Evolutionary conservation across 2,797 vertebrate species (phyloP).

Genomic region (Myotis vivesi): DNA sequence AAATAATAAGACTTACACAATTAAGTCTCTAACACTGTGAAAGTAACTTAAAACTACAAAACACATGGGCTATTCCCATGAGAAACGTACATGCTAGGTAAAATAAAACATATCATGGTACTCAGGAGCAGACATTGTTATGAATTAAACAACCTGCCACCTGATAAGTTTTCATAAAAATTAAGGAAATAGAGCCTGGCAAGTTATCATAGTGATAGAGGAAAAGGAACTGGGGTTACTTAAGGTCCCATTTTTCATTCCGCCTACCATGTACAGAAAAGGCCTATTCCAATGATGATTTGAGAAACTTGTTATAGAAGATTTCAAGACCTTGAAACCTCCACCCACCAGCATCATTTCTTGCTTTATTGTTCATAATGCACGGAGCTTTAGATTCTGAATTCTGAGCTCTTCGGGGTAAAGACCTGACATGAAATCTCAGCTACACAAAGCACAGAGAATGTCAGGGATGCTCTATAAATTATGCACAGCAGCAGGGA

Average conservation of each 20-base stretch:
- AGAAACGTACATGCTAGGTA: slow-evolving; percentile 39
- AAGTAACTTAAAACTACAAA: slow-evolving; percentile 46
- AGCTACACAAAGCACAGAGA: slow-evolving; percentile 30
- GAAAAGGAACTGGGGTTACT: neutral
- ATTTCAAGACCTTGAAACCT: slow-evolving; percentile 54
- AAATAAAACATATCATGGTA: neutral
- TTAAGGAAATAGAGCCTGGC: slow-evolving; percentile 33
- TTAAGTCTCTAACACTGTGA: neutral
- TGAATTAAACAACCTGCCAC: slow-evolving; percentile 53
- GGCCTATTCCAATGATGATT: neutral
- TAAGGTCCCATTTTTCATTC: slow-evolving; percentile 54
- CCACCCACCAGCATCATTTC: neutral
- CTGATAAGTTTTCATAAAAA: slow-evolving; percentile 31
- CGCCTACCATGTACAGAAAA: neutral
- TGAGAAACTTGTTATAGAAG: slow-evolving; percentile 15
- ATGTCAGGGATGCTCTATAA: slow-evolving; percentile 50
- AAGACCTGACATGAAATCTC: slow-evolving; percentile 30
- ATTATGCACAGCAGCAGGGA: slow-evolving; percentile 46
- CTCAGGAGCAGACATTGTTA: neutral
- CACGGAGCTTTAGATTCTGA: slow-evolving; percentile 54
- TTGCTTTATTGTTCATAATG: slow-evolving; percentile 50
- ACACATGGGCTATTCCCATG: neutral
- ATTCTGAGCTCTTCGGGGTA: slow-evolving; percentile 49
- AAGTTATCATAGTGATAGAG: neutral
- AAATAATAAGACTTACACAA: slow-evolving; percentile 15